phyloP scores from a whole-genome alignment of 1,140 invertebrate species.

The Macrobrachium nipponense region DNA sequence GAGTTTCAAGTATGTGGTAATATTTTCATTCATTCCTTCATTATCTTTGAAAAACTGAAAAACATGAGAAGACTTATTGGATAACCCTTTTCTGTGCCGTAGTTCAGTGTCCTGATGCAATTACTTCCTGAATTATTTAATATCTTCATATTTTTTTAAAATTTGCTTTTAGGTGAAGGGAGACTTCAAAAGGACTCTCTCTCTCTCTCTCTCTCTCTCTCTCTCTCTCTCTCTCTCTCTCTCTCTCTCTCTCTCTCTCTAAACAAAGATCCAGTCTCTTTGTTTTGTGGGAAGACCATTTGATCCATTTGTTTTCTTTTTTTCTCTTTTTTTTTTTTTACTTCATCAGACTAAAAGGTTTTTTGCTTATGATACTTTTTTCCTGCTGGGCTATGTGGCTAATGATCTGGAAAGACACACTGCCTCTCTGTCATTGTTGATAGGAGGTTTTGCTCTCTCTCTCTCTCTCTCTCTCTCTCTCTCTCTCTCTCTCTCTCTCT shows the following conservation, averaged over 20 bases:
- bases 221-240: slow-evolving; percentile 16
- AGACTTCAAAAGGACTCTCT: background rate
- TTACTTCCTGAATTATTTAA: no score
- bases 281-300: background rate
- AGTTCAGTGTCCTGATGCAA: no score
- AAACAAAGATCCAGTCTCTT: background rate
- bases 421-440: background rate
- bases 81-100: no score
- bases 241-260: slow-evolving; percentile 8
- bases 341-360: background rate
- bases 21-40: no score
- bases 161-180: no score
- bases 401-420: background rate
- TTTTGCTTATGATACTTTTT: background rate
- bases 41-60: no score
- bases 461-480: background rate
- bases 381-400: background rate
- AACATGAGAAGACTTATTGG: no score
- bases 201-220: slow-evolving; percentile 13
- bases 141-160: no score
- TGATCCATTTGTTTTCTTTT: no score
- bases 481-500: slow-evolving; percentile 18
- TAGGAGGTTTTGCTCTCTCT: background rate
- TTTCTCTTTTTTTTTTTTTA: no score
- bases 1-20: no score